These are phyloP conservation scores for Brenthis hecate DNA, from an alignment of 2,888 invertebrate genomes.

Conservation along the genomic window DNA sequence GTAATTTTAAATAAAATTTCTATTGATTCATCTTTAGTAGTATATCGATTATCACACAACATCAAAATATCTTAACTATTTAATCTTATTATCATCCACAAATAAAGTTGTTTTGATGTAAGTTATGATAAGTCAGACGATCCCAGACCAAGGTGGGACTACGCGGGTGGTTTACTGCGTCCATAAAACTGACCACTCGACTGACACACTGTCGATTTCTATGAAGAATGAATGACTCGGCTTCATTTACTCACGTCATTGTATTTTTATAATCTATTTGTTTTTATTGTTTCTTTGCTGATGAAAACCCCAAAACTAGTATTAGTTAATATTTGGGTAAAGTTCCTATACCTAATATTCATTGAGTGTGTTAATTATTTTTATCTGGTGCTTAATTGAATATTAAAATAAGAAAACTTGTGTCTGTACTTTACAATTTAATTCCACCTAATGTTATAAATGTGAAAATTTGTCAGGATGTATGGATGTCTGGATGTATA, in stretches of 20 bases:
- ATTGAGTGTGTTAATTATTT: too few relatives aligned
- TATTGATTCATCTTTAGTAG: neutral
- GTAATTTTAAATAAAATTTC: too few relatives aligned
- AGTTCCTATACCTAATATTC: neutral
- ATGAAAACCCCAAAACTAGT: neutral
- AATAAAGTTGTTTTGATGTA: slow-evolving; percentile 23
- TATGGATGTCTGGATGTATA: too few relatives aligned
- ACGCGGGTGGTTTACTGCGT: slow-evolving; percentile 74
- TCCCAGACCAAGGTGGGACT: slow-evolving; percentile 46
- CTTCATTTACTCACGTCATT: slow-evolving; percentile 54
- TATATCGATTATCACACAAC: slow-evolving; percentile 3
- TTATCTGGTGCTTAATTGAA: too few relatives aligned
- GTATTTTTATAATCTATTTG: slow-evolving; percentile 18
- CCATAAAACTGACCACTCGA: slow-evolving; percentile 68
- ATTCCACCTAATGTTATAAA: too few relatives aligned
- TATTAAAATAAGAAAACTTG: too few relatives aligned
- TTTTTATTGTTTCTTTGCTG: slow-evolving; percentile 4
- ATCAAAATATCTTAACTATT: slow-evolving; percentile 1
- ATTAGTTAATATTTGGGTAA: neutral
- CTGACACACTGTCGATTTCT: slow-evolving; percentile 58
- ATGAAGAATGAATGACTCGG: slow-evolving; percentile 45
- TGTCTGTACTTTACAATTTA: too few relatives aligned
- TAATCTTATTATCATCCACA: slow-evolving; percentile 16
- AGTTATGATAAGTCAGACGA: slow-evolving; percentile 41
- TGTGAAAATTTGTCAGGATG: too few relatives aligned